A percentile compares a stretch with the other conserved stretches of the same genome.
phyloP scores from a whole-genome alignment of 2,888 invertebrate genomes.

The Galeruca laticollis region DNA sequence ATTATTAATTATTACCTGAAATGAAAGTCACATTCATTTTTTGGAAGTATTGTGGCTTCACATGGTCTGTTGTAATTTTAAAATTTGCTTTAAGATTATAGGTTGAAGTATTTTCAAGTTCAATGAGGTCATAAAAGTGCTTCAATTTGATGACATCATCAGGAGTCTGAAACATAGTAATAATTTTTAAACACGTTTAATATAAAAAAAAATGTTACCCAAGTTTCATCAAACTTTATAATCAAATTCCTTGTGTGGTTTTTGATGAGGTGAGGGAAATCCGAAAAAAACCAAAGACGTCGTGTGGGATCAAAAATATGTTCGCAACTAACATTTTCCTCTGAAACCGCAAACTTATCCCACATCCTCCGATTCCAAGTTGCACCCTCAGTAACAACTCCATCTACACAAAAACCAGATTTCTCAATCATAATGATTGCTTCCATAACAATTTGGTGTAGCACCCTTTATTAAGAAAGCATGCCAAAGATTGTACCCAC shows the following conservation, averaged over 20 bases:
- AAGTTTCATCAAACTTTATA: not conserved
- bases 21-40: no score
- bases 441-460: conserved; percentile 10
- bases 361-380: conserved; percentile 42
- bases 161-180: not conserved
- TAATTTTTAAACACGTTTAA: no score
- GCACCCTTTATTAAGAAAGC: conserved; percentile 10
- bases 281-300: not conserved
- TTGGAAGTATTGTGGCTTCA: no score
- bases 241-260: not conserved
- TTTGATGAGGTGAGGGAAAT: not conserved
- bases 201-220: no score
- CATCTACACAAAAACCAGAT: conserved; percentile 27
- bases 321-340: not conserved
- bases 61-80: no score
- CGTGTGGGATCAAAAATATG: not conserved
- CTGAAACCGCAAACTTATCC: conserved; percentile 24
- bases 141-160: not conserved
- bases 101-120: no score
- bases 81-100: no score
- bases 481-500: conserved; percentile 5
- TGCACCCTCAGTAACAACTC: conserved; percentile 39
- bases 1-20: no score
- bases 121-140: not conserved
- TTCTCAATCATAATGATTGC: conserved; percentile 10